phyloP scores from a whole-genome alignment of 1,140 invertebrate species.

The Cydia amplana region DNA sequence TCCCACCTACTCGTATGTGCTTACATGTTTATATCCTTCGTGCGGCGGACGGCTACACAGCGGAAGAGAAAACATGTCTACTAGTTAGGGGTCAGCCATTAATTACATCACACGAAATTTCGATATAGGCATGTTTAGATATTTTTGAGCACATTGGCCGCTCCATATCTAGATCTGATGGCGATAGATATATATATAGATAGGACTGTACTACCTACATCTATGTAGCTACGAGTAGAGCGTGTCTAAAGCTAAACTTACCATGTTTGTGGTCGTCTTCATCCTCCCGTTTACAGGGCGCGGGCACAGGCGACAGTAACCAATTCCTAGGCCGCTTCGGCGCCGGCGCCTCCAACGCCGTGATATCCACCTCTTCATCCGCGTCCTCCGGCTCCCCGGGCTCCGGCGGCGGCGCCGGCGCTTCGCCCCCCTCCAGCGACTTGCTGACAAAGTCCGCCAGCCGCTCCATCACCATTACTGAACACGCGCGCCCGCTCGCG shows the following conservation, averaged over 20 bases:
- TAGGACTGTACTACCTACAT: too few relatives aligned
- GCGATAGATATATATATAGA: too few relatives aligned
- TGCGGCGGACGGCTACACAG: too few relatives aligned
- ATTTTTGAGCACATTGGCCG: too few relatives aligned
- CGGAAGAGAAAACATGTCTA: too few relatives aligned
- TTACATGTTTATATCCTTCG: too few relatives aligned
- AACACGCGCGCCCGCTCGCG: constrained; percentile 57
- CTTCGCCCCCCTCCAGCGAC: constrained; percentile 71
- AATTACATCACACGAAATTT: too few relatives aligned
- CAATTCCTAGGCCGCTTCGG: constrained; percentile 68
- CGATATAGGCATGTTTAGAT: too few relatives aligned
- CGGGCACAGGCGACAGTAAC: constrained; percentile 66
- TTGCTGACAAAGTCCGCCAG: constrained; percentile 77
- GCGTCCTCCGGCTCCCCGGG: constrained; percentile 61
- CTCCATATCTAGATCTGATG: not conserved
- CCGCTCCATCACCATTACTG: constrained; percentile 79
- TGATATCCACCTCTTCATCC: constrained; percentile 73
- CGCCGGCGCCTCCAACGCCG: constrained; percentile 64
- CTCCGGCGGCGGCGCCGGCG: constrained; percentile 67
- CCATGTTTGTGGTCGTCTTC: constrained; percentile 71
- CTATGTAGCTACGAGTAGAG: not conserved
- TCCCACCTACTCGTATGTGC: too few relatives aligned
- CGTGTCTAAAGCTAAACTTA: constrained; percentile 39
- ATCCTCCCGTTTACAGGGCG: constrained; percentile 63
- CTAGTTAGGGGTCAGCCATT: too few relatives aligned